Evolutionary conservation across 2,888 invertebrate species (phyloP).

Genomic region (Dastarcus helophoroides): DNA sequence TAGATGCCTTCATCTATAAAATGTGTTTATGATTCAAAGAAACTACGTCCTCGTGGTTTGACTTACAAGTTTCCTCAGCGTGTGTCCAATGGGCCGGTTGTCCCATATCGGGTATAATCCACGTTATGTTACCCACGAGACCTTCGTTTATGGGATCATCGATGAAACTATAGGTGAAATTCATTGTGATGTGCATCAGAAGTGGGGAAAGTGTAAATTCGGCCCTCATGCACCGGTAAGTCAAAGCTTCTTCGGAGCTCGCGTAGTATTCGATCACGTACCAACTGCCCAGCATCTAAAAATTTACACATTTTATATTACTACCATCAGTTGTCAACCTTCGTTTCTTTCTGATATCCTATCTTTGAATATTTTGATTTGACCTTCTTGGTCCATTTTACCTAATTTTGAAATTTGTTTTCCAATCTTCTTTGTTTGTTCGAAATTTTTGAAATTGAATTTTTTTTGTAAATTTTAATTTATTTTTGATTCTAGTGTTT

Average conservation of each 20-base stretch:
- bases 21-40: neutral
- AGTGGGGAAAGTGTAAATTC: conserved; percentile 48
- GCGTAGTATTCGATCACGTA: conserved; percentile 82
- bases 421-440: no score
- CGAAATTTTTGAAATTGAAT: no score
- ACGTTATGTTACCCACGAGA: conserved; percentile 75
- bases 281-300: conserved; percentile 71
- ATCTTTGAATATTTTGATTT: no score
- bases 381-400: no score
- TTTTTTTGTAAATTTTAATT: no score
- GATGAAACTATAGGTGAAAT: conserved; percentile 76
- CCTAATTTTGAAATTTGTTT: no score
- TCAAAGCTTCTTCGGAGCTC: conserved; percentile 74
- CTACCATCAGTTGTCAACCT: no score
- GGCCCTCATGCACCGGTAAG: conserved; percentile 77
- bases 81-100: conserved; percentile 79
- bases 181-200: conserved; percentile 67
- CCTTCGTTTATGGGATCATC: conserved; percentile 74
- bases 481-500: no score
- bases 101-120: conserved; percentile 62
- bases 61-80: conserved; percentile 71
- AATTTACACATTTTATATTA: no score
- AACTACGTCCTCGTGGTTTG: neutral
- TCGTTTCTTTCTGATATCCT: no score
- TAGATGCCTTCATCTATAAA: conserved; percentile 73